Conservation (phyloP, 2,888 invertebrate genomes). For the Diadegma fenestrale region DNA sequence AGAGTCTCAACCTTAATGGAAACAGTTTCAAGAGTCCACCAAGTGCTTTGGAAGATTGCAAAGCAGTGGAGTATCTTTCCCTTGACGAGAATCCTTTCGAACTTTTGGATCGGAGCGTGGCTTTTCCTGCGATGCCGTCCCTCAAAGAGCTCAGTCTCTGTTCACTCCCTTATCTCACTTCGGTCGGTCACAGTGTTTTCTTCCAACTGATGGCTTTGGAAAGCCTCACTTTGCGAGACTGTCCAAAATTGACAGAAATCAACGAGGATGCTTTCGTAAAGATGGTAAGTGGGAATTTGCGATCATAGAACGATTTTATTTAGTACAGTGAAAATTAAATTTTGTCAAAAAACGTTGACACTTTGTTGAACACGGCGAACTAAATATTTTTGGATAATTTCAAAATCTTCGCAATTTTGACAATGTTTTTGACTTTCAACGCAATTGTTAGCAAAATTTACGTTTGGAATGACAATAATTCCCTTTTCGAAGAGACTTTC, state of each 20-base stretch:
- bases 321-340: too few relatives aligned
- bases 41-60: conserved; percentile 87
- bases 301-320: too few relatives aligned
- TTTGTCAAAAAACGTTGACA: too few relatives aligned
- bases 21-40: conserved; percentile 88
- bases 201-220: conserved; percentile 87
- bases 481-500: too few relatives aligned
- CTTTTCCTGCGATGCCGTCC: conserved; percentile 88
- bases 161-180: conserved; percentile 87
- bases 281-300: conserved; percentile 76
- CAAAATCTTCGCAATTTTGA: too few relatives aligned
- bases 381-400: too few relatives aligned
- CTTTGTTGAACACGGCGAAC: too few relatives aligned
- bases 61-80: conserved; percentile 87
- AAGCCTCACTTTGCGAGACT: conserved; percentile 88
- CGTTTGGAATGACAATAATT: too few relatives aligned
- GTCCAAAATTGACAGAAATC: conserved; percentile 87
- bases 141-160: conserved; percentile 89
- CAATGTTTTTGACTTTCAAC: too few relatives aligned
- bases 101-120: conserved; percentile 85
- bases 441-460: too few relatives aligned
- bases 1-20: conserved; percentile 89
- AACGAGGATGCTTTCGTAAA: conserved; percentile 87
- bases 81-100: conserved; percentile 90
- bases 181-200: conserved; percentile 87